Conservation (phyloP, 1,140 invertebrate species). For the Pachyrhynchus sulphureomaculatus region DNA sequence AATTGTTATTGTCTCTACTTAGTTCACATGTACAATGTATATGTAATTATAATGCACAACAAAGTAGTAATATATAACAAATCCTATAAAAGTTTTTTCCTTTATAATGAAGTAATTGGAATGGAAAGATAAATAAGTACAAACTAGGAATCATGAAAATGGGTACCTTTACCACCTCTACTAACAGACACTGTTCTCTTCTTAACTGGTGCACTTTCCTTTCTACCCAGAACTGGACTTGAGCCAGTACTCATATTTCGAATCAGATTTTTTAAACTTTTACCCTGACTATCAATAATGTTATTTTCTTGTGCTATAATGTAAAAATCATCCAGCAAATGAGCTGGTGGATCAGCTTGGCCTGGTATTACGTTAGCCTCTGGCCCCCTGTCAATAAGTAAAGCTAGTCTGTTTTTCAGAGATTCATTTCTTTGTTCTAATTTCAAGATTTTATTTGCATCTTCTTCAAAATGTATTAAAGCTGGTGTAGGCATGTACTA, state of each 20-base stretch:
- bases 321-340: slow-evolving; percentile 90
- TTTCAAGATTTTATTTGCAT: slow-evolving; percentile 73
- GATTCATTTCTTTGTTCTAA: slow-evolving; percentile 82
- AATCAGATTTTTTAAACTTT: slow-evolving; percentile 73
- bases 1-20: too few relatives aligned
- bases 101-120: too few relatives aligned
- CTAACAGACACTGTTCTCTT: slow-evolving; percentile 35
- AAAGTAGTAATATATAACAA: too few relatives aligned
- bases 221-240: slow-evolving; percentile 76
- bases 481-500: slow-evolving; percentile 81
- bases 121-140: too few relatives aligned
- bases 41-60: too few relatives aligned
- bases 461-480: slow-evolving; percentile 82
- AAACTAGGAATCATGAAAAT: slow-evolving; percentile 16
- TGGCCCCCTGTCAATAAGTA: slow-evolving; percentile 51
- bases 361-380: slow-evolving; percentile 61
- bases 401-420: slow-evolving; percentile 60
- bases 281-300: slow-evolving; percentile 61
- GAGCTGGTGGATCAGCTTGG: slow-evolving; percentile 65
- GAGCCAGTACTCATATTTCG: slow-evolving; percentile 75
- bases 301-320: slow-evolving; percentile 79
- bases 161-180: slow-evolving; percentile 18
- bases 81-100: too few relatives aligned
- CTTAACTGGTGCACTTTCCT: slow-evolving; percentile 54
- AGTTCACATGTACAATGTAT: too few relatives aligned